Percentiles rank a stretch among this genome's conserved stretches.
phyloP scores from a whole-genome alignment of 2,797 vertebrate species.

The Tinamus major region DNA sequence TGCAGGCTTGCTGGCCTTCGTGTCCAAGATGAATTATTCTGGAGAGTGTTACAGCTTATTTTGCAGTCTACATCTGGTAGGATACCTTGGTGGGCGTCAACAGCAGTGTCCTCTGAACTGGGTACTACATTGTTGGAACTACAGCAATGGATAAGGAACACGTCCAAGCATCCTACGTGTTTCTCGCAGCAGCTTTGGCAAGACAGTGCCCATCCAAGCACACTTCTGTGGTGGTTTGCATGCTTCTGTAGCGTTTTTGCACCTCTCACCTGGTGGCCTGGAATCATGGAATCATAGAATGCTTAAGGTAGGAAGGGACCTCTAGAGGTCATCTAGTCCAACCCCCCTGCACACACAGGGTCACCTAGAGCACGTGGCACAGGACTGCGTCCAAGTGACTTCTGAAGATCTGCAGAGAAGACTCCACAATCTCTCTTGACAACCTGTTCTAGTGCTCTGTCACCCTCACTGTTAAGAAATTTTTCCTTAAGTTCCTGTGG shows the following conservation, averaged over 20 bases:
- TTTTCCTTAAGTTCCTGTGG: too few relatives aligned
- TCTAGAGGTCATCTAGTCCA: too few relatives aligned
- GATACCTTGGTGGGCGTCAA: fast-evolving
- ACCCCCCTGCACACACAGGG: too few relatives aligned
- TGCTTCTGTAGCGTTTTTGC: not conserved
- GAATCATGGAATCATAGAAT: too few relatives aligned
- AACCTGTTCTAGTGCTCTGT: too few relatives aligned
- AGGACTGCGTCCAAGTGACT: too few relatives aligned
- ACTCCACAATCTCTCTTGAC: too few relatives aligned
- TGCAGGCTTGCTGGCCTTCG: not conserved
- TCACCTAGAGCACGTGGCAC: too few relatives aligned
- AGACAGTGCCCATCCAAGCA: fast-evolving
- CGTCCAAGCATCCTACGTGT: fast-evolving
- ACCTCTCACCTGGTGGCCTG: not conserved
- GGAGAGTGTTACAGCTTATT: fast-evolving
- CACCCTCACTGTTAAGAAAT: too few relatives aligned
- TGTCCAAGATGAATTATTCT: not conserved
- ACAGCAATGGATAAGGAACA: fast-evolving
- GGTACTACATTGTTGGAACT: too few relatives aligned
- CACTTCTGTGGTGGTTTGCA: not conserved
- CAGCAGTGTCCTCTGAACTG: not conserved
- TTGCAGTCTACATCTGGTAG: not conserved
- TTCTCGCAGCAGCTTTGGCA: not conserved
- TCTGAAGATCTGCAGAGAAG: too few relatives aligned
- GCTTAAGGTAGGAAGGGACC: too few relatives aligned